Evolutionary conservation across 2,888 invertebrate species (phyloP), one percentile per base, ranked within the genome.

Genomic region (Incurvaria masculella): DNA sequence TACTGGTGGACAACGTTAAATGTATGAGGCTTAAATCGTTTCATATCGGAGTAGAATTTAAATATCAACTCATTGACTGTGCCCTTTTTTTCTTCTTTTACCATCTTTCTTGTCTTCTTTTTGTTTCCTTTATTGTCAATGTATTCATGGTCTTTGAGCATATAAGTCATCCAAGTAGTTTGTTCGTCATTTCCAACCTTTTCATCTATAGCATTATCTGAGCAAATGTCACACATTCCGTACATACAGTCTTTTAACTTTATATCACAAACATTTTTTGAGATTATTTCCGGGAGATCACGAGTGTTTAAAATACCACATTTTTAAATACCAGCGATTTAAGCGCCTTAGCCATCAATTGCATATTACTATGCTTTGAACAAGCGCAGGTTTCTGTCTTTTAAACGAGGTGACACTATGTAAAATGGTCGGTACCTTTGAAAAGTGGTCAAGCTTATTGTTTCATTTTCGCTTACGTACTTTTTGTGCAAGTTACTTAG

Each of bases 401-500:
- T 49, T 11, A 52, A 41, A 44, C 52, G 53, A 16, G 54, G 54
- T 46, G 47, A n/a, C 23, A 53, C 23, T 14, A 53, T 51, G 26
- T 52, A 55, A 20, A 52, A 53, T 4, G 55, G 55, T 10, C 53
- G 33, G 39, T 52, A 55, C 40, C 52, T 52, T 48, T 55, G 53
- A 19, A 53, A 55, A 26, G 52, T 53, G 23, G 51, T 52, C 21
- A 53, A 55, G 42, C 50, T 52, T 27, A 51, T 38, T 49, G 16
- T 18, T 39, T 26, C 52, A 21, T 26, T 50, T 45, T 54, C 53
- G 17, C 16, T 39, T 4, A 16, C 26, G n/a, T 11, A 51, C 33
- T 49, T 54, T 49, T 39, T 43, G 38, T 54, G 49, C 6, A 45
- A 38, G 4, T 20, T 38, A 33, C 44, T 49, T 40, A 52, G 43